These are phyloP conservation scores for Macroteleia sp. DNA, from an alignment of 2,888 invertebrate species.

Conservation along the genomic window DNA sequence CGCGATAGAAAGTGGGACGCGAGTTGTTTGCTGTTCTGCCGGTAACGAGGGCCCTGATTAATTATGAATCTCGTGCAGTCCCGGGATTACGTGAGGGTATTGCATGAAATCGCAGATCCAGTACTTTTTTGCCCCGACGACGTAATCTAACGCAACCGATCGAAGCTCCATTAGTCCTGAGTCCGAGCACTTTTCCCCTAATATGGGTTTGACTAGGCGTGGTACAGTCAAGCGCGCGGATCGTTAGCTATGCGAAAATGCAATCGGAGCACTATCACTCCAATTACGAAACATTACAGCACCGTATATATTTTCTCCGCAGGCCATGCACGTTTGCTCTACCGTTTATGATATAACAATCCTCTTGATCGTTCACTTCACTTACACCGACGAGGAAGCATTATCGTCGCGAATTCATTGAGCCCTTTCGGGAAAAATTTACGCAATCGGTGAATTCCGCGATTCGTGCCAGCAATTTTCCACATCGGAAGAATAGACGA, in stretches of 20 bases:
- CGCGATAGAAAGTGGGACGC: conserved; percentile 63
- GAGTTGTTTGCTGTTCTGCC: conserved; percentile 49
- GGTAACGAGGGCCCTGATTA: conserved; percentile 69
- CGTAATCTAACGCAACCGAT: conserved; percentile 63
- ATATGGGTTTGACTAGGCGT: conserved; percentile 74
- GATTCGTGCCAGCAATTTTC: conserved; percentile 7
- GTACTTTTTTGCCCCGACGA: conserved; percentile 63
- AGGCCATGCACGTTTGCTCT: conserved; percentile 66
- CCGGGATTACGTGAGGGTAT: conserved; percentile 69
- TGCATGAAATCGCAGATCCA: conserved; percentile 69
- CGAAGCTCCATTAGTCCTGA: conserved; percentile 67
- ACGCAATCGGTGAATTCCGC: conserved; percentile 2
- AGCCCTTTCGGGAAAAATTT: conserved; percentile 19
- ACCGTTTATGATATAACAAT: conserved; percentile 75
- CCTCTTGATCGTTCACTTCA: no score
- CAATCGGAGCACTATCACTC: conserved; percentile 75
- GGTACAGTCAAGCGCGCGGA: conserved; percentile 61
- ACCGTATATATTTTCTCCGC: conserved; percentile 69
- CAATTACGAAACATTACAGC: conserved; percentile 81
- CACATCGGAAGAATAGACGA: conserved; percentile 24
- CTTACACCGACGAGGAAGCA: conserved; percentile 18
- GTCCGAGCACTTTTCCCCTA: conserved; percentile 75
- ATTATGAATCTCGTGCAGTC: conserved; percentile 72
- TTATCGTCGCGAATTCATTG: conserved; percentile 13
- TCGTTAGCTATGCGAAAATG: conserved; percentile 74